Percentiles rank a stretch among this genome's conserved stretches.
Conservation (phyloP, 2,113 vertebrate genomes). For the Laterallus jamaicensis region DNA sequence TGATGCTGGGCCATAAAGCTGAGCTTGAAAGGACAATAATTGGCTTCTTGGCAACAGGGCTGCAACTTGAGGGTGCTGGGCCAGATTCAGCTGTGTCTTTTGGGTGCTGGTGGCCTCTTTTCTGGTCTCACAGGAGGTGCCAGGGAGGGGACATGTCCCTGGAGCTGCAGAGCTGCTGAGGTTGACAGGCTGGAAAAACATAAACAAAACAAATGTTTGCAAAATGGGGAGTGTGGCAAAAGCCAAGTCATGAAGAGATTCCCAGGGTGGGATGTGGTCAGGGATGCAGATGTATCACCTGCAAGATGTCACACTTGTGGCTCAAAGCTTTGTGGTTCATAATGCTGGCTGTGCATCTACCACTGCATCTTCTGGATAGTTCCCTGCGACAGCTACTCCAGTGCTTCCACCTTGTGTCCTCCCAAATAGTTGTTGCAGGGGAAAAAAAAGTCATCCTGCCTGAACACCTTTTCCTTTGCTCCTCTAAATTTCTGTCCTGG, state of each 20-base stretch:
- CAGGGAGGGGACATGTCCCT: background rate
- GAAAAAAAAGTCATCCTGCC: background rate
- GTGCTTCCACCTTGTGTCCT: background rate
- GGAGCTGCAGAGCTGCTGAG: background rate
- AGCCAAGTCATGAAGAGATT: background rate
- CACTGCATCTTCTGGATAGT: fast-evolving
- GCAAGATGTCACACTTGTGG: fast-evolving
- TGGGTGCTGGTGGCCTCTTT: background rate
- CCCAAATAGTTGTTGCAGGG: background rate
- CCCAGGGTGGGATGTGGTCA: background rate
- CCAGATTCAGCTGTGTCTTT: background rate
- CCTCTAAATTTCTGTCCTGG: background rate
- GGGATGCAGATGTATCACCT: background rate
- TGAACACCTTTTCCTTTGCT: background rate
- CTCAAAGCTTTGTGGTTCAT: background rate
- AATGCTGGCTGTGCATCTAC: fast-evolving
- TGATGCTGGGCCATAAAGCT: background rate
- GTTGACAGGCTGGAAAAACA: background rate
- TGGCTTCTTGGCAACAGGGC: background rate
- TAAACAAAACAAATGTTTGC: background rate
- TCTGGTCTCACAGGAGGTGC: background rate
- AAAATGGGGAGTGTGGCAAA: background rate
- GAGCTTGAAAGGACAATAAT: background rate
- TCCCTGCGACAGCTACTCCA: background rate
- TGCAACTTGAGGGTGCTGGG: background rate